Percentiles rank a stretch among this genome's conserved stretches.
Evolutionary conservation across 2,113 vertebrate genomes (phyloP).

Genomic region (Catagonus wagneri): DNA sequence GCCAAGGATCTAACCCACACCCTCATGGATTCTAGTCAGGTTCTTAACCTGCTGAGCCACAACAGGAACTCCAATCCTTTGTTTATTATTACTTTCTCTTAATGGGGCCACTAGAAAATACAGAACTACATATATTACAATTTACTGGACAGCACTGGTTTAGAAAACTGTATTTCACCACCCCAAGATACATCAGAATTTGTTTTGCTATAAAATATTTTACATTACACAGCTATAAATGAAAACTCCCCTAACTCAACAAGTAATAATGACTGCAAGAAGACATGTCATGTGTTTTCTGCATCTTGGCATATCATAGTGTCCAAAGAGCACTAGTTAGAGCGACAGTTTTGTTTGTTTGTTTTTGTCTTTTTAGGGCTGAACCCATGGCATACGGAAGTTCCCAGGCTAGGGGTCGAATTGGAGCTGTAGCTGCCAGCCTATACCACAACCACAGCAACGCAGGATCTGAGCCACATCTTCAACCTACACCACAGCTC

Average conservation of each 20-base stretch:
- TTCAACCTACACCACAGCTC: no score
- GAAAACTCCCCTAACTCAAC: background rate
- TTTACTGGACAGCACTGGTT: background rate
- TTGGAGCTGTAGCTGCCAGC: no score
- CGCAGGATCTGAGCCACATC: no score
- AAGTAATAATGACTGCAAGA: background rate
- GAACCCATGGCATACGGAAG: no score
- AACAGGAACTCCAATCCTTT: background rate
- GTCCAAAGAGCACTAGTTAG: background rate
- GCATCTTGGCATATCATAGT: background rate
- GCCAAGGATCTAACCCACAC: no score
- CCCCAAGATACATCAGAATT: background rate
- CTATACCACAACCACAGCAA: no score
- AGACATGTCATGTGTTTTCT: background rate
- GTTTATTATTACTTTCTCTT: background rate
- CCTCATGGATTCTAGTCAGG: no score
- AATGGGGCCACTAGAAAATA: background rate
- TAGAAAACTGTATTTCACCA: slow-evolving; percentile 17
- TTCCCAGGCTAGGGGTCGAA: no score
- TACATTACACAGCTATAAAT: background rate
- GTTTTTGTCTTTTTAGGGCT: no score
- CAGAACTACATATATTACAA: background rate
- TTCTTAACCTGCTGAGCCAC: no score
- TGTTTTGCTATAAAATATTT: background rate
- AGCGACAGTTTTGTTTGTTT: background rate